phyloP scores from a whole-genome alignment of 1,140 invertebrate genomes.

The Muscidifurax raptorellus region DNA sequence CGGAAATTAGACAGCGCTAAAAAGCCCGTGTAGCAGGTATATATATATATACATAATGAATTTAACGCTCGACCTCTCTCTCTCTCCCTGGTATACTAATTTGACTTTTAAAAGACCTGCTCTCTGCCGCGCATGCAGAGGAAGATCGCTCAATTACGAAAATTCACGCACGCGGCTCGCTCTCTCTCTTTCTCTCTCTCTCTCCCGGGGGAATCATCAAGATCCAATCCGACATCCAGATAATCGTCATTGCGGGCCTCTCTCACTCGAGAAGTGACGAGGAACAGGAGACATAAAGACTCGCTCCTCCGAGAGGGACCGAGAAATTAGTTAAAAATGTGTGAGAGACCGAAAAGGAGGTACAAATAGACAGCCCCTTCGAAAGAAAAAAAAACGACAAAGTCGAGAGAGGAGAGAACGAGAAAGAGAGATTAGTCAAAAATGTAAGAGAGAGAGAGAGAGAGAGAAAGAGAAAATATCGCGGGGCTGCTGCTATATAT shows the following conservation, averaged over 20 bases:
- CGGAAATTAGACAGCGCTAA: neutral
- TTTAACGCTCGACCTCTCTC: neutral
- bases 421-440: slow-evolving; percentile 17
- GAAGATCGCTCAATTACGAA: slow-evolving; percentile 49
- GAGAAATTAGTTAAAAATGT: slow-evolving; percentile 48
- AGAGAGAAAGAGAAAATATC: slow-evolving; percentile 45
- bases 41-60: slow-evolving; percentile 3
- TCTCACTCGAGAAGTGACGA: slow-evolving; percentile 37
- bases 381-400: neutral
- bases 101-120: slow-evolving; percentile 36
- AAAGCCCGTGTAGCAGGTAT: neutral
- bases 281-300: slow-evolving; percentile 49
- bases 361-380: slow-evolving; percentile 39
- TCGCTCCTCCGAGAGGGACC: neutral
- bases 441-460: neutral
- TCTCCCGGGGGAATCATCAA: slow-evolving; percentile 11
- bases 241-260: slow-evolving; percentile 37
- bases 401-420: neutral
- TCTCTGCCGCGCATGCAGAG: too few species aligned
- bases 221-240: slow-evolving; percentile 45
- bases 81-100: neutral
- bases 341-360: slow-evolving; percentile 41
- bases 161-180: slow-evolving; percentile 33
- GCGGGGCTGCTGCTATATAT: slow-evolving; percentile 19
- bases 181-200: neutral